Conservation (phyloP, 2,113 vertebrate genomes). For the Typhlomys cinereus region DNA sequence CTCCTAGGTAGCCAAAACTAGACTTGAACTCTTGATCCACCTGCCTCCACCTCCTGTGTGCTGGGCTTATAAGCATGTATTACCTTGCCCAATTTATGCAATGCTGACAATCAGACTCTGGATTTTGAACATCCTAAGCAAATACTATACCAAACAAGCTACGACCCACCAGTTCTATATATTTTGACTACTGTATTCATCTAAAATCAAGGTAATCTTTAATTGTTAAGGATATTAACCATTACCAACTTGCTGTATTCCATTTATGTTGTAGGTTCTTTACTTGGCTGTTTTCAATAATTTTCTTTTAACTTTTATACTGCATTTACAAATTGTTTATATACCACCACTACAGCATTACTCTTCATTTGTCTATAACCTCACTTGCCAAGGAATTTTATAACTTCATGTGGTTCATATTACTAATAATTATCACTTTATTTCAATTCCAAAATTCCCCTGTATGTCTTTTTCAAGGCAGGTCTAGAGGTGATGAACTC, state of each 20-base stretch:
- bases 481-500: neutral
- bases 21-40: too few relatives aligned
- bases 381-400: neutral
- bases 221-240: neutral
- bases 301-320: neutral
- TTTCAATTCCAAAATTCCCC: neutral
- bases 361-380: neutral
- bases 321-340: neutral
- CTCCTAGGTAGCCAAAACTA: too few relatives aligned
- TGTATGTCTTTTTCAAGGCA: neutral
- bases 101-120: too few relatives aligned
- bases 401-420: neutral
- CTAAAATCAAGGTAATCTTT: neutral
- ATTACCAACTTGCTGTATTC: neutral
- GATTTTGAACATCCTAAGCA: too few relatives aligned
- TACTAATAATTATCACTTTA: neutral
- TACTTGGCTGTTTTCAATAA: neutral
- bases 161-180: neutral
- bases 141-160: too few relatives aligned
- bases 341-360: neutral
- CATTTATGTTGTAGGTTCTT: neutral
- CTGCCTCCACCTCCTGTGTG: too few relatives aligned
- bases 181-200: neutral
- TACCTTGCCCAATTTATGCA: too few relatives aligned
- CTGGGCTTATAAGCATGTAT: too few relatives aligned